These are phyloP conservation scores for Hofmannophila pseudospretella DNA, from an alignment of 2,888 invertebrate genomes.

Conservation along the genomic window DNA sequence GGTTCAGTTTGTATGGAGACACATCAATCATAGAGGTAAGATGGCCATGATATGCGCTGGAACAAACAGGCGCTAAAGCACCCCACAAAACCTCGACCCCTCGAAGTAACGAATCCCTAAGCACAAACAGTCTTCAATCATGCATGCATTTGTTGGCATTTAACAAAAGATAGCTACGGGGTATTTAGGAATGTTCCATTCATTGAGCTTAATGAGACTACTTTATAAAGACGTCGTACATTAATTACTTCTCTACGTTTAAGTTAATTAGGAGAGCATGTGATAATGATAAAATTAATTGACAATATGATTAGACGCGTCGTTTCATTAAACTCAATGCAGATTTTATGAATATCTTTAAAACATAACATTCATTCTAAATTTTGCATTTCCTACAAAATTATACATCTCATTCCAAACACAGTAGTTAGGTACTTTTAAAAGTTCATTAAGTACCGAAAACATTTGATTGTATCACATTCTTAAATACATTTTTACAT, in stretches of 20 bases:
- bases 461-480: too few species aligned
- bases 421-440: too few species aligned
- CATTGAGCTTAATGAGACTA: neutral
- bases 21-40: slow-evolving; percentile 97
- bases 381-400: too few species aligned
- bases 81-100: slow-evolving; percentile 58
- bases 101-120: slow-evolving; percentile 45
- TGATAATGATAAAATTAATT: too few species aligned
- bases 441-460: too few species aligned
- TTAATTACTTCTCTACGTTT: too few species aligned
- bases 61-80: slow-evolving; percentile 79
- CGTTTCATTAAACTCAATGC: neutral
- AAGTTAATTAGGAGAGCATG: too few species aligned
- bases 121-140: slow-evolving; percentile 12
- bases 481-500: slow-evolving; percentile 11
- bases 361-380: neutral
- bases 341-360: neutral
- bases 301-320: too few species aligned
- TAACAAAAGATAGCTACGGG: neutral
- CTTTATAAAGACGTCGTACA: too few species aligned
- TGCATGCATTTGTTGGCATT: slow-evolving; percentile 15
- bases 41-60: slow-evolving; percentile 99
- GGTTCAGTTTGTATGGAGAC: slow-evolving; percentile 98
- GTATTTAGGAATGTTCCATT: neutral
- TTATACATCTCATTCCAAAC: too few species aligned